These are phyloP conservation scores for Morpho helenor DNA, from an alignment of 2,888 invertebrate species.

Conservation along the genomic window DNA sequence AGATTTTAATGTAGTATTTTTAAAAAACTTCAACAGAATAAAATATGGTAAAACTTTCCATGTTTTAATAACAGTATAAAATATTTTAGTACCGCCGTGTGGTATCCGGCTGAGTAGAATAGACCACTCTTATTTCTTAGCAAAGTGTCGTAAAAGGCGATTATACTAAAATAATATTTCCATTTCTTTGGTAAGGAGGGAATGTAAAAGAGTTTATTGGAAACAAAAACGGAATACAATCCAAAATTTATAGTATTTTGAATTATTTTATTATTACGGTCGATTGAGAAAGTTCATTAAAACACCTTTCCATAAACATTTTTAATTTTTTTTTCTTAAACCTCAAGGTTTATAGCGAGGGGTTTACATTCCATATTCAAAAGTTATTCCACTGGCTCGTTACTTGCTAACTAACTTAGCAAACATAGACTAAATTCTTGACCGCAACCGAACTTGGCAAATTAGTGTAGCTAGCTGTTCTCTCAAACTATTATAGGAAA, in stretches of 20 bases:
- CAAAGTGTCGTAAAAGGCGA: no score
- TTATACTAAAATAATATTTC: no score
- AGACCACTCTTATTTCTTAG: no score
- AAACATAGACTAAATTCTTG: slow-evolving; percentile 11
- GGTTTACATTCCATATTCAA: slow-evolving; percentile 3
- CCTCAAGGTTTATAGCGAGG: neutral
- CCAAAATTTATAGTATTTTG: neutral
- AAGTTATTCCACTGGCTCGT: slow-evolving; percentile 3
- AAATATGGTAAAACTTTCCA: no score
- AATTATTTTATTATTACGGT: neutral
- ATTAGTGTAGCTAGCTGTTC: slow-evolving; percentile 8
- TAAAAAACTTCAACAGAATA: no score
- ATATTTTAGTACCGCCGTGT: no score
- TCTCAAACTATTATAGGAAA: neutral
- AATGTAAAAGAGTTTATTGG: no score
- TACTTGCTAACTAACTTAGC: slow-evolving; percentile 7
- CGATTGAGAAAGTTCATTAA: neutral
- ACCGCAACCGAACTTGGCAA: slow-evolving; percentile 15
- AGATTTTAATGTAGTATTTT: no score
- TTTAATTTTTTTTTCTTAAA: neutral
- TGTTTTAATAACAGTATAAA: no score
- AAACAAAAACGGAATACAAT: no score
- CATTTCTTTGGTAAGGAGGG: no score
- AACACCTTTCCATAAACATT: neutral
- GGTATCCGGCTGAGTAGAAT: no score